phyloP scores from a whole-genome alignment of 2,113 vertebrate genomes.

The Elephantulus edwardii region DNA sequence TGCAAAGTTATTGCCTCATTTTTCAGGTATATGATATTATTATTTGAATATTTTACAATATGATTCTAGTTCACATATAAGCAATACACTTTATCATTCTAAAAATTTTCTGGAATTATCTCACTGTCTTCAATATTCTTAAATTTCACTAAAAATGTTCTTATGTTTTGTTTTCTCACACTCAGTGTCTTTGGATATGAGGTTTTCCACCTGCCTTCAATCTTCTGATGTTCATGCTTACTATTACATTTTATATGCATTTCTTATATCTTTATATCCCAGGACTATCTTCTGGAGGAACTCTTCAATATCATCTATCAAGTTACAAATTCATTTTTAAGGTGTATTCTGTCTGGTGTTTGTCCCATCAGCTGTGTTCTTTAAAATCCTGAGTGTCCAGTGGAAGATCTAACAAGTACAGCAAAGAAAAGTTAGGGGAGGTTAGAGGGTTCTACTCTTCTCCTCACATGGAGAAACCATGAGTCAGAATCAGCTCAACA shows the following conservation, averaged over 20 bases:
- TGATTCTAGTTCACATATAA: neutral
- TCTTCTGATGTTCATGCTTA: neutral
- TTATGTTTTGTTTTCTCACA: neutral
- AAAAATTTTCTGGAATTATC: neutral
- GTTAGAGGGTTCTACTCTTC: neutral
- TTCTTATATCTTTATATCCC: neutral
- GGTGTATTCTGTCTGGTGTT: neutral
- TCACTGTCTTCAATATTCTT: neutral
- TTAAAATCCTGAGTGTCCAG: neutral
- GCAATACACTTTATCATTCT: neutral
- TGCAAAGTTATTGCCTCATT: neutral
- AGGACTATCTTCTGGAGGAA: neutral
- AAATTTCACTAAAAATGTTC: neutral
- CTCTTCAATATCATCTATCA: neutral
- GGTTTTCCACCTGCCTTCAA: neutral
- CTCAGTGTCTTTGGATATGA: neutral
- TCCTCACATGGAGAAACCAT: too few relatives aligned
- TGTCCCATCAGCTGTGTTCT: neutral
- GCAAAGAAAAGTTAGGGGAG: neutral
- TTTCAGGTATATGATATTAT: neutral
- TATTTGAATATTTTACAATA: neutral
- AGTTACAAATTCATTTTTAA: neutral
- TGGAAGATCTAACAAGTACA: neutral
- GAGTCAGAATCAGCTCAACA: neutral
- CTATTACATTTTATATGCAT: neutral